phyloP scores from a whole-genome alignment of 2,888 invertebrate genomes.

The Synanthedon tipuliformis region DNA sequence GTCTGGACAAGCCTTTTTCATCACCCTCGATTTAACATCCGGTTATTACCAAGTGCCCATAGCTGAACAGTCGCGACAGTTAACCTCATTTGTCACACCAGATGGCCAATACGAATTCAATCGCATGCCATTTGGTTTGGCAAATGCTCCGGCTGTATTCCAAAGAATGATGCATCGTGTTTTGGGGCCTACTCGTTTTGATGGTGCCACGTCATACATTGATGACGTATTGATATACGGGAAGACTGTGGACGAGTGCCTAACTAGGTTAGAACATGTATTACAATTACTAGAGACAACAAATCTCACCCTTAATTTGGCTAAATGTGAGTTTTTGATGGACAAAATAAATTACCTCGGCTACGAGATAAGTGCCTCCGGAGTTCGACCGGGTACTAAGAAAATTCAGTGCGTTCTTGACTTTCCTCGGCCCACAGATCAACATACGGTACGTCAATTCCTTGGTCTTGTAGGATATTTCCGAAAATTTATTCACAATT shows the following conservation, averaged over 20 bases:
- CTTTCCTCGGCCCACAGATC: not conserved
- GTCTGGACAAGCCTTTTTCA: slow-evolving; percentile 9
- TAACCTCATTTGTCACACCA: no score
- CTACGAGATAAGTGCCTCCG: no score
- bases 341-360: no score
- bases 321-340: slow-evolving; percentile 16
- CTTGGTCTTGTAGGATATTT: no score
- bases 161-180: slow-evolving; percentile 7
- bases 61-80: not conserved
- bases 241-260: slow-evolving; percentile 5
- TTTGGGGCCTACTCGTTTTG: slow-evolving; percentile 1
- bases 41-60: slow-evolving; percentile 13
- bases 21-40: slow-evolving; percentile 8
- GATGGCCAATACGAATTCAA: no score
- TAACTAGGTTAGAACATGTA: slow-evolving; percentile 14
- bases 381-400: no score
- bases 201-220: slow-evolving; percentile 5
- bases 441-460: not conserved
- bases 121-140: slow-evolving; percentile 5
- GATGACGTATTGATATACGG: slow-evolving; percentile 5
- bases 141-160: slow-evolving; percentile 16
- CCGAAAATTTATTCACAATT: no score
- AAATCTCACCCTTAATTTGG: slow-evolving; percentile 21
- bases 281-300: slow-evolving; percentile 12
- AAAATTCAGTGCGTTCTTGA: no score